These are phyloP conservation scores for Eubasilissa regina DNA, from an alignment of 1,140 invertebrate genomes.

Conservation along the genomic window DNA sequence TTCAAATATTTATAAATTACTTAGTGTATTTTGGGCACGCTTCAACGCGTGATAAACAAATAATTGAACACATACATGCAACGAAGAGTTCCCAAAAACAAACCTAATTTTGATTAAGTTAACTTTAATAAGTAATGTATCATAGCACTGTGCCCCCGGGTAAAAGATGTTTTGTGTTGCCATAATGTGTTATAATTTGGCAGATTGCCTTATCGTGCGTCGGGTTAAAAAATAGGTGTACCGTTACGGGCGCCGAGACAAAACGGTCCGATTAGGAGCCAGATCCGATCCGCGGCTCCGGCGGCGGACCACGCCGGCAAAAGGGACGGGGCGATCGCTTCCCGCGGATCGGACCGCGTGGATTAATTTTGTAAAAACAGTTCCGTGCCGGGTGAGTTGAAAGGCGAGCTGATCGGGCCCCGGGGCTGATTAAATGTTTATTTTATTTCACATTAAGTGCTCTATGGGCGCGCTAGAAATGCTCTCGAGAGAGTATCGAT, in stretches of 20 bases:
- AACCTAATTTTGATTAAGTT: neutral
- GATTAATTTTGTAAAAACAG: neutral
- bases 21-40: too few relatives aligned
- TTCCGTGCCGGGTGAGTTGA: neutral
- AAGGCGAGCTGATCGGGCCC: conserved; percentile 24
- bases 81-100: neutral
- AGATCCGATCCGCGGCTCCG: conserved; percentile 12
- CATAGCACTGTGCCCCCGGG: conserved; percentile 37
- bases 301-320: neutral
- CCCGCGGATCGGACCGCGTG: neutral
- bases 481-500: conserved; percentile 41
- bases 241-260: conserved; percentile 45
- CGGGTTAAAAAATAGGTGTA: conserved; percentile 44
- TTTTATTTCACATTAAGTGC: conserved; percentile 46
- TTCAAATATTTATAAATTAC: too few relatives aligned
- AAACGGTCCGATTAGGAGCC: conserved; percentile 34
- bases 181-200: conserved; percentile 55
- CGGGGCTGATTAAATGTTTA: conserved; percentile 49
- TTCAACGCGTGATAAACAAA: too few relatives aligned
- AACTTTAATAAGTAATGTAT: neutral
- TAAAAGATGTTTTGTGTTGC: conserved; percentile 36
- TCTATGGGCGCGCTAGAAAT: conserved; percentile 40
- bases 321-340: neutral
- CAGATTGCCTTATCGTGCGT: conserved; percentile 54
- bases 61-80: too few relatives aligned